Percentiles rank a stretch among this genome's conserved stretches.
Conservation (phyloP, 2,888 invertebrate genomes). For the Nyleta sp. region DNA sequence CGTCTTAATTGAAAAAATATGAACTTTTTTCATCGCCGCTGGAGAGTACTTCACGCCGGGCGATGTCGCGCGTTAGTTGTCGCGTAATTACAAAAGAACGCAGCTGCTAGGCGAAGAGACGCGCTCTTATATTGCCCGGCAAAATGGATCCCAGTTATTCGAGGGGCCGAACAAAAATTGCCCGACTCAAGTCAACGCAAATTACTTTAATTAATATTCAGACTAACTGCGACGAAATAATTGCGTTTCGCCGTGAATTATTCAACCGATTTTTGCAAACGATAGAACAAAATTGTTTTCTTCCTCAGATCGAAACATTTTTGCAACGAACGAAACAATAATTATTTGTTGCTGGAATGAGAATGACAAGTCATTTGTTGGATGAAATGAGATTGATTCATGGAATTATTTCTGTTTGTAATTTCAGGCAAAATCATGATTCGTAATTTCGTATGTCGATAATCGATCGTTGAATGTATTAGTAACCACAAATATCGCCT, state of each 20-base stretch:
- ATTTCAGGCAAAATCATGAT: slow-evolving; percentile 57
- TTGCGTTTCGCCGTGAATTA: background rate
- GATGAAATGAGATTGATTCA: slow-evolving; percentile 29
- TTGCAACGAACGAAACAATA: too few species aligned
- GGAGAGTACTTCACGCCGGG: slow-evolving; percentile 75
- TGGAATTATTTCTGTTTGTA: slow-evolving; percentile 48
- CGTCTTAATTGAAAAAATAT: slow-evolving; percentile 82
- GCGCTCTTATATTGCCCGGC: slow-evolving; percentile 61
- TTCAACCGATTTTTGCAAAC: background rate
- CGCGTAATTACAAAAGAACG: slow-evolving; percentile 70
- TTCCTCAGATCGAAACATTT: too few species aligned
- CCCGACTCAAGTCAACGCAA: slow-evolving; percentile 45
- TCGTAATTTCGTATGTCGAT: slow-evolving; percentile 52
- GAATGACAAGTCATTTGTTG: background rate
- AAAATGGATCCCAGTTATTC: slow-evolving; percentile 64
- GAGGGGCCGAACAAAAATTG: slow-evolving; percentile 57
- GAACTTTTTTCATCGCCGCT: slow-evolving; percentile 78
- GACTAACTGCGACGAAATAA: slow-evolving; percentile 3
- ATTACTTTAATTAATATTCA: slow-evolving; percentile 52
- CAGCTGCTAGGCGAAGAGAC: slow-evolving; percentile 64
- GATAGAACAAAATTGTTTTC: too few species aligned
- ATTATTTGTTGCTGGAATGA: background rate
- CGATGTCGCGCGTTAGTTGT: slow-evolving; percentile 68
- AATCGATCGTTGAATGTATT: slow-evolving; percentile 61
- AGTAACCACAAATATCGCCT: slow-evolving; percentile 60